These are phyloP conservation scores for Pantherophis alleghaniensis DNA, from an alignment of 2,797 vertebrate species.

Conservation along the genomic window DNA sequence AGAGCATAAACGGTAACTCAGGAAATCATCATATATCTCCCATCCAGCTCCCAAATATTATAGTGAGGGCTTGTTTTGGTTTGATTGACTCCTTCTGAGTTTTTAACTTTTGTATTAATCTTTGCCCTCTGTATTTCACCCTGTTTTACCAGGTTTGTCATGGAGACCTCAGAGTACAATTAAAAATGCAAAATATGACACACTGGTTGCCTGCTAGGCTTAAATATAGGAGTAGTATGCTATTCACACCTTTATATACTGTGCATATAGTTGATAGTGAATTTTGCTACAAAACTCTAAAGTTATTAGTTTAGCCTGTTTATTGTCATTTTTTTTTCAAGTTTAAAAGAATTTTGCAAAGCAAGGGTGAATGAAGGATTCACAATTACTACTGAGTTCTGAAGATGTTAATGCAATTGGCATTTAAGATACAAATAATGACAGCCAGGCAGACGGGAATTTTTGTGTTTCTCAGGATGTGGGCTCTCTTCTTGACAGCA, in stretches of 20 bases:
- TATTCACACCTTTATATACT: background rate
- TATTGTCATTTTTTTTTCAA: background rate
- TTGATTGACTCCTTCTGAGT: background rate
- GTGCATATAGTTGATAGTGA: background rate
- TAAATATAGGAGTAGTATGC: background rate
- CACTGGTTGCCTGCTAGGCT: background rate
- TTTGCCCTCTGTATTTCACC: background rate
- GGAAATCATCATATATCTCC: background rate
- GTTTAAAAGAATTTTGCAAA: background rate
- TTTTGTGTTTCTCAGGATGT: background rate
- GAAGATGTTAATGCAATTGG: background rate
- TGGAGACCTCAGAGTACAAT: background rate
- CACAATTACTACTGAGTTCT: background rate
- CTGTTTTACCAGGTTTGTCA: background rate
- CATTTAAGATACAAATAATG: background rate
- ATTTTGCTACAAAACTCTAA: background rate
- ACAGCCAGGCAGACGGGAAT: background rate
- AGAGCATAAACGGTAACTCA: background rate
- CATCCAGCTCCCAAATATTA: background rate
- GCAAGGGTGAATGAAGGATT: background rate
- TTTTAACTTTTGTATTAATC: background rate
- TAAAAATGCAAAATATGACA: background rate
- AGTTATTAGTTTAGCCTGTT: background rate
- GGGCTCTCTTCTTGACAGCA: background rate
- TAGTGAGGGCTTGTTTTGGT: background rate